phyloP scores from a whole-genome alignment of 2,113 vertebrate genomes.

The Asarcornis scutulata region DNA sequence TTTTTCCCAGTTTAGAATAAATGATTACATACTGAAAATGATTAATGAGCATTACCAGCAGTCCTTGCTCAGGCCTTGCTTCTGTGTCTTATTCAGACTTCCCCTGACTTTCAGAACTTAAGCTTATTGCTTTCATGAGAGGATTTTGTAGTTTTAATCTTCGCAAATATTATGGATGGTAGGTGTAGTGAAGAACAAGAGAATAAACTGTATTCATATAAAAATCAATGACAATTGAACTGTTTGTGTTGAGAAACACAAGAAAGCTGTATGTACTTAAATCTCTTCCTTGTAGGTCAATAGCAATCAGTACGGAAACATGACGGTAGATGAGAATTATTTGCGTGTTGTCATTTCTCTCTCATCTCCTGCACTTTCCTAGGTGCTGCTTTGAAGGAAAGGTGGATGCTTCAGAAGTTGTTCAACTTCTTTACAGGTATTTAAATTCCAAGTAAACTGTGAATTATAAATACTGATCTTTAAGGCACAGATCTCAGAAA shows the following conservation, averaged over 20 bases:
- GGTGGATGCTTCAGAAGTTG: not conserved
- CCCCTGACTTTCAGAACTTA: not conserved
- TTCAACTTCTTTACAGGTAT: not conserved
- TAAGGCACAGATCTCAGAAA: not conserved
- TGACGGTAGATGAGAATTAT: not conserved
- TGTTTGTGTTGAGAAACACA: not conserved
- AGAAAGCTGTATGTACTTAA: not conserved
- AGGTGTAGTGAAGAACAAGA: constrained; percentile 27
- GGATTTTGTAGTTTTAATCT: constrained; percentile 53
- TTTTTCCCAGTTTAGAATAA: constrained; percentile 39
- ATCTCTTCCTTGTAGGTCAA: not conserved
- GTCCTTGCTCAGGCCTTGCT: constrained; percentile 27
- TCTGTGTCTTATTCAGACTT: not conserved
- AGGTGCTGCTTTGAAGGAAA: not conserved
- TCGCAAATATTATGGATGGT: not conserved
- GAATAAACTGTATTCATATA: constrained; percentile 17
- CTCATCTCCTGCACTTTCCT: not conserved
- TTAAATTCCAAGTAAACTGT: not conserved
- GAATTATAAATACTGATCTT: not conserved
- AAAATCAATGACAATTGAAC: constrained; percentile 47
- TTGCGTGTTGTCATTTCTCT: not conserved
- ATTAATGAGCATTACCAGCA: constrained; percentile 30
- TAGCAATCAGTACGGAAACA: not conserved
- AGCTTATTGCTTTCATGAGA: constrained; percentile 22
- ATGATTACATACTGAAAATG: constrained; percentile 15